Conservation (phyloP, 2,113 vertebrate genomes). For the Nibea coibor region DNA sequence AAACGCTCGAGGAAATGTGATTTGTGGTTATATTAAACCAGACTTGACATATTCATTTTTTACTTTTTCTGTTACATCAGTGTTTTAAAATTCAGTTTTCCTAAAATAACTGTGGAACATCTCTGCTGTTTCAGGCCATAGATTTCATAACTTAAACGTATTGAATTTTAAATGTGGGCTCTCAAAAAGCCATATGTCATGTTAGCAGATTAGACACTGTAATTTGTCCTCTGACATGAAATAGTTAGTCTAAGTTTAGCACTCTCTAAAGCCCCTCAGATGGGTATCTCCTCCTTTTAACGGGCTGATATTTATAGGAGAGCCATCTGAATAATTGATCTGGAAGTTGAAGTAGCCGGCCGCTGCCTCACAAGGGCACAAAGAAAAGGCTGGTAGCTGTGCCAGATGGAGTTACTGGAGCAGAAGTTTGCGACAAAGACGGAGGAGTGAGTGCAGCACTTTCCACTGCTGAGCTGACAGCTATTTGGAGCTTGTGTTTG, state of each 20-base stretch:
- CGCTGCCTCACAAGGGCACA: constrained; percentile 42
- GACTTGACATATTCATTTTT: neutral
- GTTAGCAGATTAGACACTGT: constrained; percentile 21
- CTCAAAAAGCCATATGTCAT: constrained; percentile 33
- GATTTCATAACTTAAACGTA: constrained; percentile 21
- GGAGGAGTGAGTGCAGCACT: constrained; percentile 50
- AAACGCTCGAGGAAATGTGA: no score
- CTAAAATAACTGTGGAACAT: constrained; percentile 30
- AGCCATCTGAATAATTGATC: constrained; percentile 81
- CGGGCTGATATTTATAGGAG: constrained; percentile 76
- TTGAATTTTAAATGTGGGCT: constrained; percentile 37
- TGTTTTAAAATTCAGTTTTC: neutral
- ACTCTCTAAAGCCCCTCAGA: constrained; percentile 9
- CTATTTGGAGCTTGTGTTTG: constrained; percentile 44
- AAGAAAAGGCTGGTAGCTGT: constrained; percentile 52
- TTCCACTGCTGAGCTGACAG: constrained; percentile 42
- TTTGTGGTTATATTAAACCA: no score
- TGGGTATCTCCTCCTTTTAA: constrained; percentile 66
- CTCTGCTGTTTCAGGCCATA: neutral
- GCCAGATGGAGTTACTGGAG: constrained; percentile 66
- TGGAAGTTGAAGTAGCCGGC: constrained; percentile 59
- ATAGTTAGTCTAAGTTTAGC: constrained; percentile 40
- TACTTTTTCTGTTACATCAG: neutral
- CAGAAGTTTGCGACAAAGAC: constrained; percentile 72
- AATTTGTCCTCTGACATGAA: constrained; percentile 20